Percentiles rank a stretch among this genome's conserved stretches.
Conservation (phyloP, 1,140 invertebrate species). For the Hesperophylax magnus region DNA sequence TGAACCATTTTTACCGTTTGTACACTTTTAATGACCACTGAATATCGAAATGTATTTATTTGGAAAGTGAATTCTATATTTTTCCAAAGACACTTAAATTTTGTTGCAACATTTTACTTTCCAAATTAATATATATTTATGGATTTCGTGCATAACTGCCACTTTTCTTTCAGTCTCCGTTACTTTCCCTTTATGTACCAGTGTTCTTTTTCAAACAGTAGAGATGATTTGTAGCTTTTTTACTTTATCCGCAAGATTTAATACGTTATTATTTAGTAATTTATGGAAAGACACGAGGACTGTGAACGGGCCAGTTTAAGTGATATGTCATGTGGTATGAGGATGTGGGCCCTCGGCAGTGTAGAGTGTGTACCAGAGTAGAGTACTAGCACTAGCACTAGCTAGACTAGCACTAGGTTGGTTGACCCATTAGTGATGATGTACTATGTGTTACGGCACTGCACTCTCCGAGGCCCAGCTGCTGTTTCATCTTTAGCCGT, state of each 20-base stretch:
- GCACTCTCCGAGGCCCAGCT: constrained; percentile 51
- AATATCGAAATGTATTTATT: constrained; percentile 46
- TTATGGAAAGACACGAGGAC: constrained; percentile 51
- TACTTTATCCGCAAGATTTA: constrained; percentile 49
- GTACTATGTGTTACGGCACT: constrained; percentile 29
- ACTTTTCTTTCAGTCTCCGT: constrained; percentile 36
- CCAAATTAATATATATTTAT: constrained; percentile 46
- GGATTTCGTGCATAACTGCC: constrained; percentile 49
- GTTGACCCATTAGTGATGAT: constrained; percentile 46
- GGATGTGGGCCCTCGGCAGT: constrained; percentile 50
- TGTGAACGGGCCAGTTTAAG: constrained; percentile 58
- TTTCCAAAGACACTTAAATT: constrained; percentile 45
- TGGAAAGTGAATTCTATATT: constrained; percentile 56
- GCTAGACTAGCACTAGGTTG: constrained; percentile 51
- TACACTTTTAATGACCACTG: constrained; percentile 56
- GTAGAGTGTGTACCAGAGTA: constrained; percentile 26
- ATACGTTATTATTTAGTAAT: constrained; percentile 49
- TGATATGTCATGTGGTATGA: constrained; percentile 40
- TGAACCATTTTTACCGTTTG: constrained; percentile 54
- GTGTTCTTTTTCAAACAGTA: constrained; percentile 48
- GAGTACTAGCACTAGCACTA: constrained; percentile 50
- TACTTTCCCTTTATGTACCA: constrained; percentile 44
- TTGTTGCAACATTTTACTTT: constrained; percentile 45
- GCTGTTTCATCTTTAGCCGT: constrained; percentile 55
- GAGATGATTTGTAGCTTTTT: constrained; percentile 47